These are phyloP conservation scores for Pachydiplax longipennis DNA, from an alignment of 2,888 invertebrate genomes.

Conservation along the genomic window DNA sequence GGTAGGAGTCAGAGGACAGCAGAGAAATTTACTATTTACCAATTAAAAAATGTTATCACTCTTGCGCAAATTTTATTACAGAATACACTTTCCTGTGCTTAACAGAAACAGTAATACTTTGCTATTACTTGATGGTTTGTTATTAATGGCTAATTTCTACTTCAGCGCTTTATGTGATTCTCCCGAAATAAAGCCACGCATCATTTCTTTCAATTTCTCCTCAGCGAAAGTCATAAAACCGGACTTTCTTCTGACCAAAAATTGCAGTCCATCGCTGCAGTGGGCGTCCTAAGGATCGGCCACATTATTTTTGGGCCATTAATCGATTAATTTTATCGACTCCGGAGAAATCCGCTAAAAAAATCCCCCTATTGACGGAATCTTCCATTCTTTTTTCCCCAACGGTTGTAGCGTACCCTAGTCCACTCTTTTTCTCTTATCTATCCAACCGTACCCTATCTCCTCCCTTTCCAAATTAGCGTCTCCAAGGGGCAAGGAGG, in stretches of 20 bases:
- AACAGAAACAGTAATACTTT: no score
- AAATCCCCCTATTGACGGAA: not conserved
- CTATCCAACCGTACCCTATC: not conserved
- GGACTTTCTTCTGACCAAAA: not conserved
- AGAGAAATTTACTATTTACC: no score
- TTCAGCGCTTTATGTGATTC: no score
- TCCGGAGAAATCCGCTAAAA: not conserved
- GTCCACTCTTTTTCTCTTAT: not conserved
- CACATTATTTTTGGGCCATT: not conserved
- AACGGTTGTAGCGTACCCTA: not conserved
- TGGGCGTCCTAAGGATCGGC: not conserved
- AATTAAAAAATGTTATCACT: no score
- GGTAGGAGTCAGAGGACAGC: no score
- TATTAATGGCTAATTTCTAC: no score
- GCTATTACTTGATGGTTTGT: no score
- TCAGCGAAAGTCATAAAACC: no score
- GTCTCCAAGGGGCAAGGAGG: constrained; percentile 36
- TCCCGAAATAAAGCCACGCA: no score
- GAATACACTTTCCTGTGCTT: no score
- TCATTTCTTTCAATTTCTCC: no score
- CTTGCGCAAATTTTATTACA: no score
- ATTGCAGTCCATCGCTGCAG: not conserved
- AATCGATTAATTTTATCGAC: not conserved
- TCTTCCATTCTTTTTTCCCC: not conserved
- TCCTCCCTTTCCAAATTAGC: constrained; percentile 17